A percentile compares a stretch with the other conserved stretches of the same genome.
Conservation (phyloP, 2,888 invertebrate species). For the Odontocolon sp. region DNA sequence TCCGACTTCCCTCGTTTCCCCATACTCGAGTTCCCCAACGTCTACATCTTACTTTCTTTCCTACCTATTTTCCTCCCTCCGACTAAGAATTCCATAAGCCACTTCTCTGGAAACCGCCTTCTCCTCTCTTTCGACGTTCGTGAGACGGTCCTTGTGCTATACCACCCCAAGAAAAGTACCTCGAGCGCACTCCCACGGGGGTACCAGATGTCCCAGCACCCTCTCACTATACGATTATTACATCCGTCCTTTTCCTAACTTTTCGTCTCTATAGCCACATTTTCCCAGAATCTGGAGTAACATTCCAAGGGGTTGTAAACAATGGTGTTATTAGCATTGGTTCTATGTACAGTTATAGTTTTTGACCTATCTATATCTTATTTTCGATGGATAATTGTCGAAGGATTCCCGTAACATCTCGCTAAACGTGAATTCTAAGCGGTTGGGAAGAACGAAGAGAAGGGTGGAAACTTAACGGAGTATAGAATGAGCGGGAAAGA, state of each 20-base stretch:
- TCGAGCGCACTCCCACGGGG: conserved; percentile 34
- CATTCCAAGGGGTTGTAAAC: too few relatives aligned
- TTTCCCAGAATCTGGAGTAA: too few relatives aligned
- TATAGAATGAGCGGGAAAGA: background rate
- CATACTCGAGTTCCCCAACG: conserved; percentile 55
- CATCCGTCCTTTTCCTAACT: conserved; percentile 13
- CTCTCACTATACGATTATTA: conserved; percentile 49
- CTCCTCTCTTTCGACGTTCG: too few relatives aligned
- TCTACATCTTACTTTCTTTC: conserved; percentile 44
- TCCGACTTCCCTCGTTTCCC: conserved; percentile 41
- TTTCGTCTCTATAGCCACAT: background rate
- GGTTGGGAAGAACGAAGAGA: background rate
- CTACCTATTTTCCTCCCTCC: background rate
- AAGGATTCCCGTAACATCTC: too few relatives aligned
- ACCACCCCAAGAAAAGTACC: conserved; percentile 26
- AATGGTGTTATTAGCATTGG: too few relatives aligned
- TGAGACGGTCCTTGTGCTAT: too few relatives aligned
- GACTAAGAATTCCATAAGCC: conserved; percentile 60
- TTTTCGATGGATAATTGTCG: too few relatives aligned
- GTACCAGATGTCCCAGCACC: conserved; percentile 31
- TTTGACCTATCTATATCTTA: too few relatives aligned
- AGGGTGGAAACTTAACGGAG: background rate
- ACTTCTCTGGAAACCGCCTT: conserved; percentile 50
- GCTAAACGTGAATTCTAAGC: background rate
- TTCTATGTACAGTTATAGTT: too few relatives aligned